phyloP scores from a whole-genome alignment of 2,888 invertebrate genomes.

The Patella pellucida region DNA sequence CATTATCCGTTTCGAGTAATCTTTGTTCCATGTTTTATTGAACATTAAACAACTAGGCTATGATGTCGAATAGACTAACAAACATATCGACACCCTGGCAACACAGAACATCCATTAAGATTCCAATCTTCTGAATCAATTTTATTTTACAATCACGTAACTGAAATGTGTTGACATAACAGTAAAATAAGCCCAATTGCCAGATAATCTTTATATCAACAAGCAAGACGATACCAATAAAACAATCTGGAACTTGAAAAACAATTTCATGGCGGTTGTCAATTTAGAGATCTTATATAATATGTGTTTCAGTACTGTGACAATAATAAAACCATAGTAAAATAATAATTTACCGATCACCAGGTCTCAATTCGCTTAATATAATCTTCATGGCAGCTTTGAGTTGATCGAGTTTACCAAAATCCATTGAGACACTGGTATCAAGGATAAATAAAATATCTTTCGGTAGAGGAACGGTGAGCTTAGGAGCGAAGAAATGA shows the following conservation, averaged over 20 bases:
- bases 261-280: no score
- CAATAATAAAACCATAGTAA: conserved; percentile 31
- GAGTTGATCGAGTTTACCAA: conserved; percentile 78
- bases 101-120: not conserved
- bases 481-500: conserved; percentile 81
- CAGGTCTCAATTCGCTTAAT: conserved; percentile 40
- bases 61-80: no score
- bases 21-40: no score
- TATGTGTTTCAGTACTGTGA: conserved; percentile 26
- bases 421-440: conserved; percentile 82
- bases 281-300: not conserved
- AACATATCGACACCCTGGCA: no score
- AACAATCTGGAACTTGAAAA: no score
- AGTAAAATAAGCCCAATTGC: no score
- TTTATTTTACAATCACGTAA: not conserved
- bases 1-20: no score
- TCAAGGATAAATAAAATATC: conserved; percentile 82
- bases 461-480: conserved; percentile 72
- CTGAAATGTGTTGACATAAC: not conserved
- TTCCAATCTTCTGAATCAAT: conserved; percentile 6
- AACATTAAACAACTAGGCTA: no score
- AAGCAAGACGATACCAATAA: no score
- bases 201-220: no score
- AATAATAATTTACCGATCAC: conserved; percentile 48
- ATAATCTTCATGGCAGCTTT: conserved; percentile 58